Evolutionary conservation across 2,888 invertebrate genomes (phyloP).

Genomic region (Petrophora chlorosata): DNA sequence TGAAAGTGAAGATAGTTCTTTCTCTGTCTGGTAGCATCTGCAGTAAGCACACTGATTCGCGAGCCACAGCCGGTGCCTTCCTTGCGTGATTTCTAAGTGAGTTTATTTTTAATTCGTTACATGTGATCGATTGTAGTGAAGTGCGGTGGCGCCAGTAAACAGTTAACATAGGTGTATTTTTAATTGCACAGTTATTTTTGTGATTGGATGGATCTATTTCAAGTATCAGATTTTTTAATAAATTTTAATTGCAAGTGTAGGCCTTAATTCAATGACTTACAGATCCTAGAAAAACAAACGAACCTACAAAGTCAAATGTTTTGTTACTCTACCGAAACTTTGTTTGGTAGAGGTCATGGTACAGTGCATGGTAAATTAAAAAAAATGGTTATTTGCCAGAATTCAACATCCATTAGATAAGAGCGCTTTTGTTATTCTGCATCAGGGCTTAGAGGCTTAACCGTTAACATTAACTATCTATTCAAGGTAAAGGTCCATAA

Average conservation of each 20-base stretch:
- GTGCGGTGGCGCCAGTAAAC: conserved; percentile 6
- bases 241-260: too few species aligned
- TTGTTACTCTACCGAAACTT: too few species aligned
- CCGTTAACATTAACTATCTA: not conserved
- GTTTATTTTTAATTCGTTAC: conserved; percentile 26
- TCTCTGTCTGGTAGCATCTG: conserved; percentile 45
- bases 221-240: too few species aligned
- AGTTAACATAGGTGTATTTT: conserved; percentile 7
- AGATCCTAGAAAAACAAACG: too few species aligned
- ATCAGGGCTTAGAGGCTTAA: conserved; percentile 8
- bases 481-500: conserved; percentile 8
- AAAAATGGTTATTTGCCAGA: too few species aligned
- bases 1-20: conserved; percentile 73
- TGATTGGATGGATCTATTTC: too few species aligned
- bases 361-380: too few species aligned
- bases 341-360: too few species aligned
- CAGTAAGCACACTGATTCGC: conserved; percentile 32
- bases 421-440: not conserved
- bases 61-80: conserved; percentile 43
- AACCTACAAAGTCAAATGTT: too few species aligned
- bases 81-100: conserved; percentile 30
- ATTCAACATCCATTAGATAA: not conserved
- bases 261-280: too few species aligned
- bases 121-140: conserved; percentile 16
- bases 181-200: conserved; percentile 4